Evolutionary conservation across 1,140 invertebrate genomes (phyloP).

Genomic region (Heliconius himera): DNA sequence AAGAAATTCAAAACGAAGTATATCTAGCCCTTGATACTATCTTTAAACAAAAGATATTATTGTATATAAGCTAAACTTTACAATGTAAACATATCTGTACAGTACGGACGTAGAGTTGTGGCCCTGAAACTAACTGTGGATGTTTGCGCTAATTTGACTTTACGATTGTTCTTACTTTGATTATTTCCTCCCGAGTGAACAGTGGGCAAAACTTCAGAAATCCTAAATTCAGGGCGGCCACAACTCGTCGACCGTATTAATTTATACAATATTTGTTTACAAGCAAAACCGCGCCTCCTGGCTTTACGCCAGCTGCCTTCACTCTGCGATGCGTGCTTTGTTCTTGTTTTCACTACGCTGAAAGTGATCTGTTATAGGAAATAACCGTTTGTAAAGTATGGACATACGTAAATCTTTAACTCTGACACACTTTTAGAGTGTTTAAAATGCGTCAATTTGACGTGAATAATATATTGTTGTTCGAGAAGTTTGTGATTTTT

Average conservation of each 20-base stretch:
- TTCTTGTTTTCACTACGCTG: not conserved
- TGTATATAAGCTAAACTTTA: not conserved
- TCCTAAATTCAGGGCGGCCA: no score
- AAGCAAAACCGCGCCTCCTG: constrained; percentile 12
- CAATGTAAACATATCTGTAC: not conserved
- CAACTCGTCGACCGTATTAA: no score
- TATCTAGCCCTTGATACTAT: not conserved
- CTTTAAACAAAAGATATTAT: not conserved
- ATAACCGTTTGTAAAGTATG: not conserved
- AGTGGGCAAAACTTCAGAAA: no score
- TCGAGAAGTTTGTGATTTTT: no score
- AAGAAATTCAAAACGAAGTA: no score
- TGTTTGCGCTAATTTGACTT: no score
- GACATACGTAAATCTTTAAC: not conserved
- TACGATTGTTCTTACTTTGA: no score
- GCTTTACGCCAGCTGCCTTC: constrained; percentile 7
- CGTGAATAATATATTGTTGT: no score
- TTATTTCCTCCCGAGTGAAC: no score
- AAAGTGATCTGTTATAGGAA: not conserved
- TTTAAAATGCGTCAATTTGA: not conserved
- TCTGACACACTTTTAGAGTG: not conserved
- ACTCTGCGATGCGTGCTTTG: not conserved
- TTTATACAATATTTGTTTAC: not conserved
- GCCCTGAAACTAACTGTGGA: no score
- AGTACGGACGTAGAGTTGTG: no score